phyloP scores from a whole-genome alignment of 2,888 invertebrate genomes.

The Trachelus tabidus region DNA sequence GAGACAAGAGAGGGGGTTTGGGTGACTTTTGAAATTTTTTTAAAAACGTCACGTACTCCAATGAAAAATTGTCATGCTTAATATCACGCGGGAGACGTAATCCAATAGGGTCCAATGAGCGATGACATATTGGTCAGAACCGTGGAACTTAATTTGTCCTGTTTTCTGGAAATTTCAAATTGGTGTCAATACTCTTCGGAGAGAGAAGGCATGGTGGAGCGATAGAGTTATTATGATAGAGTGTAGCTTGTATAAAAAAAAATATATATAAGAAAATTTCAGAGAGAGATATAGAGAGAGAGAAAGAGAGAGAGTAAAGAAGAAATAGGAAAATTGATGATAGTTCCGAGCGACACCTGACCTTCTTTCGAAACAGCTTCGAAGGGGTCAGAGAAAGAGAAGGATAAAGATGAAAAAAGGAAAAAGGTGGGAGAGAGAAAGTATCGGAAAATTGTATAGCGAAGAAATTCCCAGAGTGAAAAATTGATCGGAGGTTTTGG shows the following conservation, averaged over 20 bases:
- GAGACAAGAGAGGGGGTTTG: no score
- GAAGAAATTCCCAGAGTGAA: conserved; percentile 45
- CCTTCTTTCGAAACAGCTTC: conserved; percentile 24
- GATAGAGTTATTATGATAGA: neutral
- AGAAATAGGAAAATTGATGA: neutral
- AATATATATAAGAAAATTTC: neutral
- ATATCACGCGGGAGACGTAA: neutral
- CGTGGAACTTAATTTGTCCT: neutral
- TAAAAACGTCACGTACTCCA: neutral
- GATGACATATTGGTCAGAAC: neutral
- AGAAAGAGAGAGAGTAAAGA: neutral
- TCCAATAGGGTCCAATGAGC: neutral
- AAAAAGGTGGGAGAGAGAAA: neutral
- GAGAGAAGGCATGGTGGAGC: neutral
- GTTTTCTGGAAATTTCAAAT: neutral
- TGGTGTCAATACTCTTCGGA: neutral
- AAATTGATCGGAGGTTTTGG: conserved; percentile 41
- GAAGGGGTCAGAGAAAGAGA: conserved; percentile 19
- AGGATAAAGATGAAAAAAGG: neutral
- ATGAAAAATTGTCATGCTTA: neutral
- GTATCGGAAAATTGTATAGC: conserved; percentile 37
- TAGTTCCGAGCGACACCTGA: conserved; percentile 20
- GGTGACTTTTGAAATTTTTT: neutral
- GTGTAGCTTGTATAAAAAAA: neutral
- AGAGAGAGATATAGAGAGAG: no score